A percentile compares a stretch with the other conserved stretches of the same genome.
These are phyloP conservation scores for Corythucha ciliata DNA, from an alignment of 2,888 invertebrate species.

Conservation along the genomic window DNA sequence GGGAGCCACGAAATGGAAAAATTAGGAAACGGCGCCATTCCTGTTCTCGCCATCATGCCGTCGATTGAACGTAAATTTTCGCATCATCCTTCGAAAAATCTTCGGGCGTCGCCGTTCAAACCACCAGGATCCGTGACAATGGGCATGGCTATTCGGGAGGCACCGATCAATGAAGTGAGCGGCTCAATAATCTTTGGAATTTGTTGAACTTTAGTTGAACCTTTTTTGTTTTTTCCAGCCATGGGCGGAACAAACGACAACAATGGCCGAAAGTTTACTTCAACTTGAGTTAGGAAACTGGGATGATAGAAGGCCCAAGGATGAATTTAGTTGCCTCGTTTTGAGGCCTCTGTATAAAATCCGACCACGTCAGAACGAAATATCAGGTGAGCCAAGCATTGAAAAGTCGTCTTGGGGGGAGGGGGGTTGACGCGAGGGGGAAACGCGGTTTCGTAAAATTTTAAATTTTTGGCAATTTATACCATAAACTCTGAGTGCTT, in stretches of 20 bases:
- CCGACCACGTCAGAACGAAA: no score
- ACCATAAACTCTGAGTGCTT: no score
- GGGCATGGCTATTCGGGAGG: slow-evolving; percentile 35
- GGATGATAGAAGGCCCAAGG: slow-evolving; percentile 41
- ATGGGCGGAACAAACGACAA: slow-evolving; percentile 36
- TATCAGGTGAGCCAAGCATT: no score
- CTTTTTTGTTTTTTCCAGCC: slow-evolving; percentile 31
- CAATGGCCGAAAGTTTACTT: slow-evolving; percentile 35
- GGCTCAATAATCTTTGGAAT: not conserved
- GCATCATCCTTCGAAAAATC: slow-evolving; percentile 26
- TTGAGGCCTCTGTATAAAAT: slow-evolving; percentile 45
- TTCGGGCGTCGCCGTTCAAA: slow-evolving; percentile 31
- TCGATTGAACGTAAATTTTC: slow-evolving; percentile 18
- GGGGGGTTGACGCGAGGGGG: no score
- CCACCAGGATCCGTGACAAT: slow-evolving; percentile 32
- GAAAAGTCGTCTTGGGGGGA: no score
- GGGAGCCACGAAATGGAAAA: slow-evolving; percentile 16
- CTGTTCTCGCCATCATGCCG: slow-evolving; percentile 29
- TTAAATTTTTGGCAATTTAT: no score
- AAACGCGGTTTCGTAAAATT: no score
- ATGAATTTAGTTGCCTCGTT: slow-evolving; percentile 47
- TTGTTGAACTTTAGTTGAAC: not conserved
- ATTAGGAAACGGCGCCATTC: slow-evolving; percentile 25
- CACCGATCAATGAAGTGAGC: slow-evolving; percentile 34
- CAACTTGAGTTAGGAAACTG: slow-evolving; percentile 32